Conservation (phyloP, 2,113 vertebrate species). For the Amblyornis subalaris region DNA sequence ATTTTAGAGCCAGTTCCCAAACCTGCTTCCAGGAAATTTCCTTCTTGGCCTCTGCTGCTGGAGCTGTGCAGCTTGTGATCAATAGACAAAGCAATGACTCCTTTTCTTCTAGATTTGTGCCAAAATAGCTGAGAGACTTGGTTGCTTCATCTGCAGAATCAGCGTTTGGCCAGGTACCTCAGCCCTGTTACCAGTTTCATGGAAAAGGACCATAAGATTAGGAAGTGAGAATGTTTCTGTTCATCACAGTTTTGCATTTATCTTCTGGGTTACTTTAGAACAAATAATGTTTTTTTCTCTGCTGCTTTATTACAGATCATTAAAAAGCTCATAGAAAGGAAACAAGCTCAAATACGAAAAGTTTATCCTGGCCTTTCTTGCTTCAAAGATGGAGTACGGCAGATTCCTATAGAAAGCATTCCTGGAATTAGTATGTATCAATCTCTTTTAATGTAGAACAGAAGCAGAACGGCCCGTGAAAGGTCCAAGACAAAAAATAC, state of each 20-base stretch:
- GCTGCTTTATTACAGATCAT: slow-evolving; percentile 85
- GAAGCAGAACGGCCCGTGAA: not conserved
- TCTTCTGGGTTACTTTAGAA: not conserved
- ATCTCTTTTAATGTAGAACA: not conserved
- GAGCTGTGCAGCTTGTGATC: not conserved
- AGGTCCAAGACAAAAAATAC: not conserved
- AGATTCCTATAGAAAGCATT: slow-evolving; percentile 98
- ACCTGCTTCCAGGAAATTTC: not conserved
- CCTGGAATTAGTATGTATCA: slow-evolving; percentile 93
- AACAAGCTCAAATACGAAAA: slow-evolving; percentile 96
- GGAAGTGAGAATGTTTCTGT: not conserved
- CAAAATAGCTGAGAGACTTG: not conserved
- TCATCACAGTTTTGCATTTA: not conserved
- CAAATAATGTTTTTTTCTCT: not conserved
- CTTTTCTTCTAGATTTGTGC: not conserved
- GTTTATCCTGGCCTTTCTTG: slow-evolving; percentile 98
- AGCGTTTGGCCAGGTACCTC: not conserved
- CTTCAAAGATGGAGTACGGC: slow-evolving; percentile 97
- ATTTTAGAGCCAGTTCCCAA: not conserved
- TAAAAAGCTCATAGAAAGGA: slow-evolving; percentile 97
- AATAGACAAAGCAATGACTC: not conserved
- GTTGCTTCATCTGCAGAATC: not conserved
- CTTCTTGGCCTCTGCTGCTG: not conserved
- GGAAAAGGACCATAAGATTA: not conserved
- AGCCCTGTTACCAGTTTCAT: not conserved